Conservation (phyloP, 2,888 invertebrate species). For the Eupelmus urozonus region DNA sequence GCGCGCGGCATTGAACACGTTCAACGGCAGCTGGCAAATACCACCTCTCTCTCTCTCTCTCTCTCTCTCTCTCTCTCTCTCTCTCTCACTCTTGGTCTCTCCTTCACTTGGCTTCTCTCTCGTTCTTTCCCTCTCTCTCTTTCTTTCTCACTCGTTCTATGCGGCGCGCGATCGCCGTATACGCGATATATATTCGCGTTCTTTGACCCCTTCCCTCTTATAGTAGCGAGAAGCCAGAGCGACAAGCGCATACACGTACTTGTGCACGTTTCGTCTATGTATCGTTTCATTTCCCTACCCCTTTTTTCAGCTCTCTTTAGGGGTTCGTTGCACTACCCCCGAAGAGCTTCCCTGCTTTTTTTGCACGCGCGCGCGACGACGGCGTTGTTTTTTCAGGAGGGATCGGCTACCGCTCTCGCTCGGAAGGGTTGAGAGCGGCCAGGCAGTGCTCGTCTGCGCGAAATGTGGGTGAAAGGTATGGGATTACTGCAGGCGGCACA, state of each 20-base stretch:
- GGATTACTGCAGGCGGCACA: constrained; percentile 11
- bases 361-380: neutral
- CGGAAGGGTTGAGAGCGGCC: too few relatives aligned
- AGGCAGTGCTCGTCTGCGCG: neutral
- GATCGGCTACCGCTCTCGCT: neutral
- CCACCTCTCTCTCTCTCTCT: constrained; percentile 62
- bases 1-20: constrained; percentile 75
- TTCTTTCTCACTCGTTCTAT: constrained; percentile 15
- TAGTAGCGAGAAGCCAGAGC: neutral
- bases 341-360: constrained; percentile 2
- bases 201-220: constrained; percentile 68
- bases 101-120: neutral
- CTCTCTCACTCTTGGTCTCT: constrained; percentile 2
- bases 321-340: neutral
- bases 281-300: neutral
- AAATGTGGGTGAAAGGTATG: constrained; percentile 47
- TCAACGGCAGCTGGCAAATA: constrained; percentile 77
- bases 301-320: too few relatives aligned
- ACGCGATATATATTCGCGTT: constrained; percentile 71
- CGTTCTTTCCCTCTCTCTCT: constrained; percentile 19
- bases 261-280: constrained; percentile 26
- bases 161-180: constrained; percentile 33
- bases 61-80: constrained; percentile 10
- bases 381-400: neutral
- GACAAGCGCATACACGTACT: constrained; percentile 12